phyloP scores from a whole-genome alignment of 2,888 invertebrate species.

The Ischnus inquisitorius region DNA sequence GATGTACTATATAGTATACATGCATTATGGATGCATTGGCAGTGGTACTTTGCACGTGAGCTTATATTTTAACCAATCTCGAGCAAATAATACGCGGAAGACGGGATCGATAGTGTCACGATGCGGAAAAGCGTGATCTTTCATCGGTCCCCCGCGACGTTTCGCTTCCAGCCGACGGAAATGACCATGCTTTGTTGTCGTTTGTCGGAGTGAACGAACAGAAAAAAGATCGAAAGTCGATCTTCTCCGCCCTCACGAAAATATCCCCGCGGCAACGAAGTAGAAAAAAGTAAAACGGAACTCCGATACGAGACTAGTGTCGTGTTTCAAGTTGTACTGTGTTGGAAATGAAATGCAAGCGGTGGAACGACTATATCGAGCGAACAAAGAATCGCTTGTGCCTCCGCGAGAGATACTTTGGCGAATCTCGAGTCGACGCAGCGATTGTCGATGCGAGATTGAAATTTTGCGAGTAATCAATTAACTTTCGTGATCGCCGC shows the following conservation, averaged over 20 bases:
- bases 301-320: background rate
- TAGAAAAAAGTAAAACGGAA: background rate
- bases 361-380: background rate
- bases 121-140: conserved; percentile 42
- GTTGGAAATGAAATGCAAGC: background rate
- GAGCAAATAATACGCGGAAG: conserved; percentile 7
- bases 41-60: background rate
- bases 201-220: background rate
- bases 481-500: conserved; percentile 27
- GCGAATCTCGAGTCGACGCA: background rate
- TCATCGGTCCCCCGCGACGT: conserved; percentile 24
- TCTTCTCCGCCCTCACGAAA: background rate
- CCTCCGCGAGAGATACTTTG: background rate
- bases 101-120: conserved; percentile 35
- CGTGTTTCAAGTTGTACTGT: conserved; percentile 1
- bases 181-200: conserved; percentile 28
- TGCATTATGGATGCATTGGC: background rate
- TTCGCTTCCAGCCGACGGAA: conserved; percentile 41
- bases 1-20: background rate
- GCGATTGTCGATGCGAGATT: conserved; percentile 23
- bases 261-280: background rate
- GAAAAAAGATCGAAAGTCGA: conserved; percentile 1
- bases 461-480: conserved; percentile 54
- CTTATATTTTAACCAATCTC: background rate
- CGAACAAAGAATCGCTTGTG: conserved; percentile 51